Conservation (phyloP, 2,113 vertebrate species). For the Procavia capensis region DNA sequence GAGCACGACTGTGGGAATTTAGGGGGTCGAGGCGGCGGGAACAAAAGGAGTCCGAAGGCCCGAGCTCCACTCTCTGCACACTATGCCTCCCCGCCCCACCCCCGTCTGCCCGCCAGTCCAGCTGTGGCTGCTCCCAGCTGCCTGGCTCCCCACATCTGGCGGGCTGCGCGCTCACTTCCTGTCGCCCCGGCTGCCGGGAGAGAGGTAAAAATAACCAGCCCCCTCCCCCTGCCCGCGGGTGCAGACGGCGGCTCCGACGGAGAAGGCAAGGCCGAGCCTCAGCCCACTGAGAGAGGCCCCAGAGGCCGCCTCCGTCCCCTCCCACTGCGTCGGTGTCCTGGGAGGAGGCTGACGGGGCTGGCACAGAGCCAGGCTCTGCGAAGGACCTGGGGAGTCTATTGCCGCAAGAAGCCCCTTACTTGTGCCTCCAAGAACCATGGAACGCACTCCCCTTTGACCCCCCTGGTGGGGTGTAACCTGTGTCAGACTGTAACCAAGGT, state of each 20-base stretch:
- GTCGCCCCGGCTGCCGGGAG: conserved; percentile 70
- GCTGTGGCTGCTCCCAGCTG: conserved; percentile 79
- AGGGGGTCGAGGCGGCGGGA: conserved; percentile 14
- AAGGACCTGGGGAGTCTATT: background rate
- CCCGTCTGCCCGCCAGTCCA: conserved; percentile 61
- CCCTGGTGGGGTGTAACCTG: background rate
- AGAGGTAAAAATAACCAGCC: conserved; percentile 79
- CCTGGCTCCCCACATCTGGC: conserved; percentile 76
- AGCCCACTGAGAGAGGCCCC: background rate
- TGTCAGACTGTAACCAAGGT: background rate
- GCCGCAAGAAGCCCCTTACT: background rate
- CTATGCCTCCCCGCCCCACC: background rate
- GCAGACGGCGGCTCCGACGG: background rate
- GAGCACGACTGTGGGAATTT: background rate
- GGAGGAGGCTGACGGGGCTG: background rate
- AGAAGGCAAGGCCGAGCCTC: conserved; percentile 17
- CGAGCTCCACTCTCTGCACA: background rate
- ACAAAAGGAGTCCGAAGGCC: conserved; percentile 41
- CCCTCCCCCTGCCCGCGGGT: conserved; percentile 55
- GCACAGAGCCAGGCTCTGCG: background rate
- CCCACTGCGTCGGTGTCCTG: background rate
- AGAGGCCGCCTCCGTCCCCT: background rate
- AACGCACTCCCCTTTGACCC: background rate
- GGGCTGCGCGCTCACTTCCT: conserved; percentile 76
- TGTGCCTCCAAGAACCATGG: background rate